These are phyloP conservation scores for Epizoanthus illoricatus DNA, from an alignment of 92 coral and sea anemone species.

Conservation along the genomic window DNA sequence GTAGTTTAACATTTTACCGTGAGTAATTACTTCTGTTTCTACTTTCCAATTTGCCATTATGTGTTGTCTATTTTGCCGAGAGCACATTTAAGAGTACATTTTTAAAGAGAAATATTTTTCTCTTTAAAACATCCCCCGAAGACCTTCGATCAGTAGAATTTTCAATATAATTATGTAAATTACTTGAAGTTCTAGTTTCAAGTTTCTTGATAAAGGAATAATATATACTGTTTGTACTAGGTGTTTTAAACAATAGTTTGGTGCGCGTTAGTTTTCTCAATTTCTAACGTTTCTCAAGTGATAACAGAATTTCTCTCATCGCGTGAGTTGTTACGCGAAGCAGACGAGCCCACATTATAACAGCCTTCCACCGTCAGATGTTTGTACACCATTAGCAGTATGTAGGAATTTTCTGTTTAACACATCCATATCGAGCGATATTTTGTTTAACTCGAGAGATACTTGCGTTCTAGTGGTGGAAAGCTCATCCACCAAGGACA, in stretches of 20 bases:
- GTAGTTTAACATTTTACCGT: neutral
- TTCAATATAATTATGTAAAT: too few relatives aligned
- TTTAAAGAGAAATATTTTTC: too few relatives aligned
- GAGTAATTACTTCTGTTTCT: too few relatives aligned
- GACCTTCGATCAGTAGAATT: too few relatives aligned
- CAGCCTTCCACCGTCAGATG: neutral
- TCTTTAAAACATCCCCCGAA: too few relatives aligned
- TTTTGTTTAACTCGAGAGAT: conserved; percentile 3
- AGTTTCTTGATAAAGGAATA: neutral
- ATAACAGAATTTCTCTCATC: neutral
- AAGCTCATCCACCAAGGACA: neutral
- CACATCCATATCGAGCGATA: conserved; percentile 2
- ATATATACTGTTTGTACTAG: neutral
- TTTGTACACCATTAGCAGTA: neutral
- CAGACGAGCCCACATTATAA: neutral
- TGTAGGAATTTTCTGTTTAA: neutral
- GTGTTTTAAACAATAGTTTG: neutral
- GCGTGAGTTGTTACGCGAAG: neutral
- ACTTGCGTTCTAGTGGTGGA: conserved; percentile 20
- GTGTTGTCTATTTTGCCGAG: too few relatives aligned
- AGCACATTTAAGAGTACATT: too few relatives aligned
- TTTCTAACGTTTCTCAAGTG: neutral
- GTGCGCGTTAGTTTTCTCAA: neutral
- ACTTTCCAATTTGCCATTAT: too few relatives aligned
- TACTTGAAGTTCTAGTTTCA: neutral